A percentile compares a stretch with the other conserved stretches of the same genome.
Conservation (phyloP, 35 echinoderm and acorn worm species). For the Apostichopus parvimensis region DNA sequence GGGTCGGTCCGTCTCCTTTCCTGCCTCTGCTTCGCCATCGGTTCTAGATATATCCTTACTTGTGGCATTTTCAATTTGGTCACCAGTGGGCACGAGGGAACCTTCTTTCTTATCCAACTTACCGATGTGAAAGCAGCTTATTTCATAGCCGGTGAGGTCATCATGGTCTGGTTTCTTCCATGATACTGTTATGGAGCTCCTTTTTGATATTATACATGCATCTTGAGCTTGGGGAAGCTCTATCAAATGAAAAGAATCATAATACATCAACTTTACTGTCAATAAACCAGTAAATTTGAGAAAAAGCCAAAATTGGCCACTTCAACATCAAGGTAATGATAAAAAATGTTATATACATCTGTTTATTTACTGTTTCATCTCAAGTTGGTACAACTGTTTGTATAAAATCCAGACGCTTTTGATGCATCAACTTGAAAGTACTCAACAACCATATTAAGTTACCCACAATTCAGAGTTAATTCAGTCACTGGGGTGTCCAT, state of each 20-base stretch:
- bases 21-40: not conserved
- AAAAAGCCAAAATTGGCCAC: no score
- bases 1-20: not conserved
- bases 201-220: not conserved
- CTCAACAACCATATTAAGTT: no score
- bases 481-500: no score
- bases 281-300: no score
- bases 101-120: conserved; percentile 38
- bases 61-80: not conserved
- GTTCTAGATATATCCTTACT: not conserved
- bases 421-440: no score
- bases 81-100: conserved; percentile 28
- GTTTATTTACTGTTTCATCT: no score
- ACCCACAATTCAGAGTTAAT: no score
- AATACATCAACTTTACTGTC: no score
- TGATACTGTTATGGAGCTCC: conserved; percentile 20
- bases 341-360: no score
- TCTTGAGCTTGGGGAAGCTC: conserved; percentile 26
- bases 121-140: conserved; percentile 44
- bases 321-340: no score
- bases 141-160: conserved; percentile 38
- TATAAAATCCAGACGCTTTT: no score
- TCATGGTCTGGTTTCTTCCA: conserved; percentile 42
- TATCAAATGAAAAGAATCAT: not conserved
- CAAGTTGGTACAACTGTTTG: no score